Conservation (phyloP, 2,113 vertebrate genomes). For the Nannospalax galili region DNA sequence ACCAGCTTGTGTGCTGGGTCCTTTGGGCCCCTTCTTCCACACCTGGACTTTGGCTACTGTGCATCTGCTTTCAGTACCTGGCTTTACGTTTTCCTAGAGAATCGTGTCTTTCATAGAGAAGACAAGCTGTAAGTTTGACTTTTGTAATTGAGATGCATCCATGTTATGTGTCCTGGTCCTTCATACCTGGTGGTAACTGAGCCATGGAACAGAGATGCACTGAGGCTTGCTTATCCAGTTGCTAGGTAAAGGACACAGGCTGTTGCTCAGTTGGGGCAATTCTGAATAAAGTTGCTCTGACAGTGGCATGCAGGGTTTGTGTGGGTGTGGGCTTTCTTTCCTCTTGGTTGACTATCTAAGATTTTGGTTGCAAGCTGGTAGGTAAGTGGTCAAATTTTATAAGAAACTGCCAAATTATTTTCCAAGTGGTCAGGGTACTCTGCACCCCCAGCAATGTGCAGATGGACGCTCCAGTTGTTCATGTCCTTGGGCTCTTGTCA, state of each 20-base stretch:
- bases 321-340: neutral
- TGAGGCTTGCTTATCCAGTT: neutral
- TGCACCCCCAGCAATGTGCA: neutral
- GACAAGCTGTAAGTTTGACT: neutral
- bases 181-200: neutral
- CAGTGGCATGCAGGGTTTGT: neutral
- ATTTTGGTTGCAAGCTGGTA: neutral
- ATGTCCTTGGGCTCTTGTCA: neutral
- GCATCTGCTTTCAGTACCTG: neutral
- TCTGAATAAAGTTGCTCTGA: neutral
- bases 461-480: accelerated
- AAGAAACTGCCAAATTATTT: neutral
- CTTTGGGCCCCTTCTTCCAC: neutral
- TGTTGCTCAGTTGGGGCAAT: neutral
- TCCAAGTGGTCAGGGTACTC: neutral
- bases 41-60: neutral
- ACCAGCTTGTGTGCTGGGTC: neutral
- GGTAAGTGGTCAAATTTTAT: neutral
- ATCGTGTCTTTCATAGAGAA: neutral
- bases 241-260: neutral
- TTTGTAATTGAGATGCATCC: neutral
- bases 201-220: neutral
- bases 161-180: too few relatives aligned
- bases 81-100: constrained; percentile 32
- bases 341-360: neutral